Evolutionary conservation across 2,888 invertebrate genomes (phyloP).

Genomic region (Homarus gammarus): DNA sequence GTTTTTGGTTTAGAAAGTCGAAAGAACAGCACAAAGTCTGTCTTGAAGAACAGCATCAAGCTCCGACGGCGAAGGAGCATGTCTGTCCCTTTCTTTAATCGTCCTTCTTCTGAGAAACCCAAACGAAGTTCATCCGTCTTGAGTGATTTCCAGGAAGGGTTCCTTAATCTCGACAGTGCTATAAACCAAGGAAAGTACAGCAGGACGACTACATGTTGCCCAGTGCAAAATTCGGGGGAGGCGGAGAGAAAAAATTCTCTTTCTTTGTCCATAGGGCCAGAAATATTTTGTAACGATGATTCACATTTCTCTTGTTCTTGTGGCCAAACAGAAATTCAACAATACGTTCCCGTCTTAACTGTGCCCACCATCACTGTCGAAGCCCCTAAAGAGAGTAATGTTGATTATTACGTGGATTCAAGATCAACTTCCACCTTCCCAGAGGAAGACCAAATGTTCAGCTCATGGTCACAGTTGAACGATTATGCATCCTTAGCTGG

Average conservation of each 20-base stretch:
- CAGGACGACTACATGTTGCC: background rate
- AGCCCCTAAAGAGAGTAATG: background rate
- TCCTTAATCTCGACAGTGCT: background rate
- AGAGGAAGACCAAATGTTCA: background rate
- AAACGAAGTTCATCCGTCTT: background rate
- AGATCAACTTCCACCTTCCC: background rate
- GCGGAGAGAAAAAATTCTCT: background rate
- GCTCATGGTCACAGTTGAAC: background rate
- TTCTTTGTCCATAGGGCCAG: background rate
- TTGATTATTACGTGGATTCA: background rate
- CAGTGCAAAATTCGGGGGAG: background rate
- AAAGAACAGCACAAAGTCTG: background rate
- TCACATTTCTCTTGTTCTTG: too few species aligned
- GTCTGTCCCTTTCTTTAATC: background rate
- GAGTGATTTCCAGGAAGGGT: background rate
- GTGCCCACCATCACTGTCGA: slow-evolving; percentile 13
- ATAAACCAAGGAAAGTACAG: slow-evolving; percentile 11
- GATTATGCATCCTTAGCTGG: background rate
- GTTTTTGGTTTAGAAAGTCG: background rate
- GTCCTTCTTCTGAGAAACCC: background rate
- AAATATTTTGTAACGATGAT: background rate
- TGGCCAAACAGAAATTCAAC: too few species aligned
- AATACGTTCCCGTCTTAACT: too few species aligned
- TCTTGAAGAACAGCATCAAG: background rate
- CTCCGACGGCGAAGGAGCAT: background rate